Evolutionary conservation across 2,888 invertebrate species (phyloP).

Genomic region (Synanthedon tipuliformis): DNA sequence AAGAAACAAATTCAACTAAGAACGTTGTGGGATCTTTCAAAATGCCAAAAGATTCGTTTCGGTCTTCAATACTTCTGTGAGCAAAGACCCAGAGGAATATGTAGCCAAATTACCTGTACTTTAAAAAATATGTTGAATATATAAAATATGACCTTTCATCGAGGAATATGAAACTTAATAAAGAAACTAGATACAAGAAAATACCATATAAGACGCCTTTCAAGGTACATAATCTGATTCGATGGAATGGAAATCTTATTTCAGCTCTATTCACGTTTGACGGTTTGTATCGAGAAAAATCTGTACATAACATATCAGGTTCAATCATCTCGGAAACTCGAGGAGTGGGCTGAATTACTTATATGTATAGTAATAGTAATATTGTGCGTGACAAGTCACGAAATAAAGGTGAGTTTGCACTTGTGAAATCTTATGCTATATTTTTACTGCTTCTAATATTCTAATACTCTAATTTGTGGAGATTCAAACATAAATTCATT

Average conservation of each 20-base stretch:
- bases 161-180: background rate
- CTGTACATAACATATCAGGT: conserved; percentile 33
- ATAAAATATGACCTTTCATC: background rate
- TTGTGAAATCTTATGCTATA: background rate
- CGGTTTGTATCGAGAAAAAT: conserved; percentile 36
- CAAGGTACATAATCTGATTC: conserved; percentile 30
- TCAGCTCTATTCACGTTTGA: conserved; percentile 41
- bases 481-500: too few species aligned
- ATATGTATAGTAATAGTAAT: conserved; percentile 22
- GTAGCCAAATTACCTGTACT: too few species aligned
- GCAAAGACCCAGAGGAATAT: too few species aligned
- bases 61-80: too few species aligned
- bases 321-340: conserved; percentile 35
- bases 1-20: too few species aligned
- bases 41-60: too few species aligned
- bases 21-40: too few species aligned
- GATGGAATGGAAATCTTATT: conserved; percentile 43
- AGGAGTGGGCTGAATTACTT: conserved; percentile 18
- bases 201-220: conserved; percentile 6
- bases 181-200: background rate
- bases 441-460: too few species aligned
- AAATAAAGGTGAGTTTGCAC: background rate
- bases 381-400: conserved; percentile 27
- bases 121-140: too few species aligned
- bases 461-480: too few species aligned